phyloP scores from a whole-genome alignment of 2,888 invertebrate genomes.

The Ariolimax columbianus region DNA sequence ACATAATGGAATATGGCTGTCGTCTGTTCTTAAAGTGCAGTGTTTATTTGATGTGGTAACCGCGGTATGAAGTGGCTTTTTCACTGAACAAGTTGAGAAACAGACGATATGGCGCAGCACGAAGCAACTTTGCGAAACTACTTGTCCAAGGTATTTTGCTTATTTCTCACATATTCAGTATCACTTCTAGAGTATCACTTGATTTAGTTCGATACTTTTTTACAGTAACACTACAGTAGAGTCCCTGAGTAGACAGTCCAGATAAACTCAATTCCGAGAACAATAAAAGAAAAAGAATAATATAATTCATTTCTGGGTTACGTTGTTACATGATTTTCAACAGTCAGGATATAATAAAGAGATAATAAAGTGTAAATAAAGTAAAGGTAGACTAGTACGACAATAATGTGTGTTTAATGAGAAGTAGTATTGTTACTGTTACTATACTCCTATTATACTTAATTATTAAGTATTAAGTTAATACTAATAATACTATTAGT shows the following conservation, averaged over 20 bases:
- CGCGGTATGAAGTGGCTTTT: not conserved
- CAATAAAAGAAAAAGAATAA: not conserved
- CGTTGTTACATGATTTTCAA: not conserved
- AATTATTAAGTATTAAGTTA: too few relatives aligned
- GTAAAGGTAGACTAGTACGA: too few relatives aligned
- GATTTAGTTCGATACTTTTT: too few relatives aligned
- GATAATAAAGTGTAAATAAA: too few relatives aligned
- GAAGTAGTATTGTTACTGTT: too few relatives aligned
- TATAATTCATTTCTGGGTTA: not conserved
- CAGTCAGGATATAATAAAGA: too few relatives aligned
- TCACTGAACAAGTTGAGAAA: not conserved
- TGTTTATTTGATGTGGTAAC: too few relatives aligned
- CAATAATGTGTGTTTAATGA: too few relatives aligned
- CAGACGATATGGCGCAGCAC: slow-evolving; percentile 1
- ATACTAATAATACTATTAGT: too few relatives aligned
- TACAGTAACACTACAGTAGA: not conserved
- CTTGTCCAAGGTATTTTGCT: slow-evolving; percentile 1
- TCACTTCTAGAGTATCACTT: too few relatives aligned
- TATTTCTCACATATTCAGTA: not conserved
- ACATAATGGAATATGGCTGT: not conserved
- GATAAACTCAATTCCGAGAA: not conserved
- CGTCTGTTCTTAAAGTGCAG: too few relatives aligned
- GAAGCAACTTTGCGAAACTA: not conserved
- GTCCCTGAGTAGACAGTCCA: not conserved
- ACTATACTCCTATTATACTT: too few relatives aligned